These are phyloP conservation scores for Yponomeuta evonymella DNA, from an alignment of 2,888 invertebrate genomes.

Conservation along the genomic window DNA sequence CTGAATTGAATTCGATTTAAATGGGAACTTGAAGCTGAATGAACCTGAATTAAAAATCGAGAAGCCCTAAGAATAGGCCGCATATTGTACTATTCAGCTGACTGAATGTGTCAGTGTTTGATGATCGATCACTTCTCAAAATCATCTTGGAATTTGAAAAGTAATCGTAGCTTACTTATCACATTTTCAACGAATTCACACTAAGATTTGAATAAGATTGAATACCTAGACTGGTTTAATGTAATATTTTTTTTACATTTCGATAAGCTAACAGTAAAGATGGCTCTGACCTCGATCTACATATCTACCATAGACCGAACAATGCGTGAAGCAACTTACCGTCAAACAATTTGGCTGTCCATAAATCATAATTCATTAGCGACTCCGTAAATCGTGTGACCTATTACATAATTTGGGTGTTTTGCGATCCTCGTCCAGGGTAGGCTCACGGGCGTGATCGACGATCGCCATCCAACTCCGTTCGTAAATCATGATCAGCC, in stretches of 20 bases:
- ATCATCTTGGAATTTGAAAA: neutral
- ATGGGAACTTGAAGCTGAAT: neutral
- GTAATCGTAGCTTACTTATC: neutral
- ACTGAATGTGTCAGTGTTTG: neutral
- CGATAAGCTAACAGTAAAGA: constrained; percentile 17
- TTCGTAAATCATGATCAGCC: constrained; percentile 72
- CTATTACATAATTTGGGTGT: constrained; percentile 36
- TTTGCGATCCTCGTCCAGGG: constrained; percentile 19
- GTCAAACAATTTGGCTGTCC: constrained; percentile 26
- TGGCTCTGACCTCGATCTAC: constrained; percentile 35
- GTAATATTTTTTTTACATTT: neutral
- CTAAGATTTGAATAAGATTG: neutral
- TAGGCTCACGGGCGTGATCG: constrained; percentile 12
- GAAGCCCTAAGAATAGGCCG: neutral
- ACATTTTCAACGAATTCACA: neutral
- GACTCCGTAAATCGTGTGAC: constrained; percentile 41
- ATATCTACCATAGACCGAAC: constrained; percentile 35
- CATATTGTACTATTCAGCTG: neutral
- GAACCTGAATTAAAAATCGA: neutral
- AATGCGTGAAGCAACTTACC: constrained; percentile 32
- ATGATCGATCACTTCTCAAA: neutral
- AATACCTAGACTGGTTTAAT: neutral
- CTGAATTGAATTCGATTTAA: neutral
- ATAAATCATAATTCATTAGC: constrained; percentile 60
- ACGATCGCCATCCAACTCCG: constrained; percentile 34